Percentiles rank a stretch among this genome's conserved stretches.
phyloP scores from a whole-genome alignment of 2,888 invertebrate species.

The Germaria angustata region DNA sequence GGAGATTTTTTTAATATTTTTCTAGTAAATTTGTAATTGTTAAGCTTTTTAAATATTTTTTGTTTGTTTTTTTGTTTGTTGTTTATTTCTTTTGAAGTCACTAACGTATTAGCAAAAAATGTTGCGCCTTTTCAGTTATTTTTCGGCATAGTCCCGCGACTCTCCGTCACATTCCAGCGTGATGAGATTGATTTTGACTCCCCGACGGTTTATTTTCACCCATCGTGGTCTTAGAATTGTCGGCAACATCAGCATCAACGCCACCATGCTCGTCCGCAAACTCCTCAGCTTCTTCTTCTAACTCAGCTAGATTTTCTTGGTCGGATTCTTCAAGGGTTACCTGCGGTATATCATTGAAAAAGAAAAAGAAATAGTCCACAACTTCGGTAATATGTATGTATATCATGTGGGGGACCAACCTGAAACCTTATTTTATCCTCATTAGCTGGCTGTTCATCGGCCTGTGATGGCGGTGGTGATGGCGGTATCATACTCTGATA shows the following conservation, averaged over 20 bases:
- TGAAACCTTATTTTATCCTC: constrained; percentile 88
- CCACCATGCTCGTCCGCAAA: constrained; percentile 72
- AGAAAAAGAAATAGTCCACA: background rate
- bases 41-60: constrained; percentile 66
- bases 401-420: constrained; percentile 76
- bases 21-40: constrained; percentile 64
- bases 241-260: constrained; percentile 54
- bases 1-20: constrained; percentile 58
- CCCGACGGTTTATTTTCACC: constrained; percentile 78
- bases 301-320: constrained; percentile 82
- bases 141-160: constrained; percentile 93
- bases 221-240: constrained; percentile 61
- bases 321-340: constrained; percentile 90
- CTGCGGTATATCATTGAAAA: constrained; percentile 77
- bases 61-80: constrained; percentile 56
- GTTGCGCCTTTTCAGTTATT: constrained; percentile 93
- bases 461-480: constrained; percentile 88
- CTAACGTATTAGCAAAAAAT: constrained; percentile 93
- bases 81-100: constrained; percentile 70
- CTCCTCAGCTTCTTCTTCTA: constrained; percentile 84
- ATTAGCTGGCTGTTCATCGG: constrained; percentile 80
- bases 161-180: constrained; percentile 95
- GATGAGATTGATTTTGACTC: constrained; percentile 82
- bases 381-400: background rate
- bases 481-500: constrained; percentile 97